Evolutionary conservation across 2,888 invertebrate species (phyloP).

Genomic region (Orgyia antiqua): DNA sequence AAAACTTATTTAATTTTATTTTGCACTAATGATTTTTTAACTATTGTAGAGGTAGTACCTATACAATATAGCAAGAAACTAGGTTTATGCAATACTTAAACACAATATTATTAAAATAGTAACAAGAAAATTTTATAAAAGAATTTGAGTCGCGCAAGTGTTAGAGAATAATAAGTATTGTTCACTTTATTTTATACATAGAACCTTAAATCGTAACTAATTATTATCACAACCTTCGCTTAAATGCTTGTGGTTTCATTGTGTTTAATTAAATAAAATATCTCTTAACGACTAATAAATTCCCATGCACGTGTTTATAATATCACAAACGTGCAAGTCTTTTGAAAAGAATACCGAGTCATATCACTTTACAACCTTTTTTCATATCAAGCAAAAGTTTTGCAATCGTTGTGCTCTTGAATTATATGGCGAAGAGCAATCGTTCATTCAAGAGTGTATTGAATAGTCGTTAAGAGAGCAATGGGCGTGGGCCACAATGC

Average conservation of each 20-base stretch:
- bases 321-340: slow-evolving; percentile 38
- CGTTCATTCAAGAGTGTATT: slow-evolving; percentile 72
- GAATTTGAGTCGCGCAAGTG: too few species aligned
- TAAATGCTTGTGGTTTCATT: neutral
- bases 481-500: slow-evolving; percentile 71
- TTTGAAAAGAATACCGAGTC: slow-evolving; percentile 43
- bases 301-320: slow-evolving; percentile 44
- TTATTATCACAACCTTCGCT: neutral
- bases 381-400: slow-evolving; percentile 47
- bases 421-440: slow-evolving; percentile 73
- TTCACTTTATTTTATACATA: slow-evolving; percentile 4
- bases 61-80: too few species aligned
- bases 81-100: too few species aligned
- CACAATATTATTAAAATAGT: too few species aligned
- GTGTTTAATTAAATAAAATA: neutral
- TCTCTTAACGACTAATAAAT: slow-evolving; percentile 3
- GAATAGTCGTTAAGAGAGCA: slow-evolving; percentile 71
- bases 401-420: slow-evolving; percentile 58
- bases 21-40: too few species aligned
- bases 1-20: too few species aligned
- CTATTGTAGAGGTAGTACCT: too few species aligned
- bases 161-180: too few species aligned
- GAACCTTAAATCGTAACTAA: neutral
- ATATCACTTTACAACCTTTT: slow-evolving; percentile 70
- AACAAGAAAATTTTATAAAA: too few species aligned